Evolutionary conservation across 2,113 vertebrate species (phyloP), one percentile per base, ranked within the genome.

Genomic region (Otocyon megalotis): DNA sequence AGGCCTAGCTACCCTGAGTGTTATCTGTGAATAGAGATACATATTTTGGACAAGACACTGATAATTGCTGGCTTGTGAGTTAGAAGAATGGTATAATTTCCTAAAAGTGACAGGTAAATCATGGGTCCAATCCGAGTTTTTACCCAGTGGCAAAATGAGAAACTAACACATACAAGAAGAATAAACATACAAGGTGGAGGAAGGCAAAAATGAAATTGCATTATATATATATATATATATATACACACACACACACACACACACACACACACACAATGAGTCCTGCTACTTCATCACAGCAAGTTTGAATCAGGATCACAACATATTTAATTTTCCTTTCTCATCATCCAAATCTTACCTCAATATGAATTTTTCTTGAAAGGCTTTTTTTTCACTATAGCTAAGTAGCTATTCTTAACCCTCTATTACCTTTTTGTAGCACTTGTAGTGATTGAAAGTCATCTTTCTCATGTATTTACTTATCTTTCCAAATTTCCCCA

Each of bases 1-100:
- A 71, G 14, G 0, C 16, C 17, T 32, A 37, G 3, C 11, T 26
- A 9, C 16, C 2, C 1, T 60, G 14, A 35, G 13, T 28, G 8
- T 19, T 30, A 63, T 14, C 69, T 90, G n/a, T 63, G 28, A 54
- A 77, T 17, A 74, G 20, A 95, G 4, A 71, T 43, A 37, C 37
- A 30, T 53, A 43, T 32, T 94, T 88, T 58, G 28, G 53, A 22
- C 1, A 77, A 56, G 4, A 35, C 0, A 32, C 48, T 65, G 86
- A 5, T 5, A 37, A 16, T 65, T 54, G 35, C 17, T 58, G n/a
- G 63, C 20, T 83, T 83, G 35, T 71, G 50, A 93, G 24, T 89
- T 26, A 77, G 37, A 53, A 92, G 1, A 30, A 24, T 69, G 12
- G 2, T 19, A 30, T 0, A 13, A 77, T 79, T 71, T n/a, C 20